These are phyloP conservation scores for Smittia sp. DNA, from an alignment of 2,888 invertebrate genomes.

Conservation along the genomic window DNA sequence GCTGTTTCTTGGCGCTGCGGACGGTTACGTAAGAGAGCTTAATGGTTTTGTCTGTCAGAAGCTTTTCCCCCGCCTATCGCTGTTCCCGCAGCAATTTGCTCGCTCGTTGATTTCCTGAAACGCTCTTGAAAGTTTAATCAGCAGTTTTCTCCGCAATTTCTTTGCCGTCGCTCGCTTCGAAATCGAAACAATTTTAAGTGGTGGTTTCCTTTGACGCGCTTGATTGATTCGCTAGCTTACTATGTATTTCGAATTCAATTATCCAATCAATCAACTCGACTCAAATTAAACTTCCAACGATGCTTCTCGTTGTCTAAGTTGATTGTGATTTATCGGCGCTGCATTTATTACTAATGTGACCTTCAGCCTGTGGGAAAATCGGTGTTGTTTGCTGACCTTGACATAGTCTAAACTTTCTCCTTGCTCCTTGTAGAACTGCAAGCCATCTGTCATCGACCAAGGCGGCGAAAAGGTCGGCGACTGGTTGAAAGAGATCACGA, in stretches of 20 bases:
- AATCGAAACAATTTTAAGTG: not conserved
- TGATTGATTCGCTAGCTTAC: not conserved
- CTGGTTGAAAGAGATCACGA: conserved; percentile 15
- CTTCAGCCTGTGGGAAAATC: not conserved
- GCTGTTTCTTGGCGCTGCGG: too few species aligned
- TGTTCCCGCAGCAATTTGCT: too few species aligned
- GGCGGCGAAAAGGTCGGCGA: not conserved
- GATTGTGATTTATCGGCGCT: not conserved
- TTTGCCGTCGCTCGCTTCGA: too few species aligned
- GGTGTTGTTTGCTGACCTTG: not conserved
- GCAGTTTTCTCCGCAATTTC: too few species aligned
- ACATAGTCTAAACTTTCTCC: not conserved
- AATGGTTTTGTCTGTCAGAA: too few species aligned
- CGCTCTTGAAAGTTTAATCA: too few species aligned
- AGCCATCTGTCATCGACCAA: not conserved
- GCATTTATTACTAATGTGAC: too few species aligned
- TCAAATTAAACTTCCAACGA: not conserved
- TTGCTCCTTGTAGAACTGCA: not conserved
- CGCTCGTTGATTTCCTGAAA: too few species aligned
- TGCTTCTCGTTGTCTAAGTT: not conserved
- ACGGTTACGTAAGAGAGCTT: too few species aligned
- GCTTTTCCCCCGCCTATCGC: too few species aligned
- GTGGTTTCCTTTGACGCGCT: not conserved
- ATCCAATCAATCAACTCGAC: not conserved
- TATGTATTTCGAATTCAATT: not conserved